These are phyloP conservation scores for Alectoris magna DNA, from an alignment of 2,797 vertebrate species.

Conservation along the genomic window DNA sequence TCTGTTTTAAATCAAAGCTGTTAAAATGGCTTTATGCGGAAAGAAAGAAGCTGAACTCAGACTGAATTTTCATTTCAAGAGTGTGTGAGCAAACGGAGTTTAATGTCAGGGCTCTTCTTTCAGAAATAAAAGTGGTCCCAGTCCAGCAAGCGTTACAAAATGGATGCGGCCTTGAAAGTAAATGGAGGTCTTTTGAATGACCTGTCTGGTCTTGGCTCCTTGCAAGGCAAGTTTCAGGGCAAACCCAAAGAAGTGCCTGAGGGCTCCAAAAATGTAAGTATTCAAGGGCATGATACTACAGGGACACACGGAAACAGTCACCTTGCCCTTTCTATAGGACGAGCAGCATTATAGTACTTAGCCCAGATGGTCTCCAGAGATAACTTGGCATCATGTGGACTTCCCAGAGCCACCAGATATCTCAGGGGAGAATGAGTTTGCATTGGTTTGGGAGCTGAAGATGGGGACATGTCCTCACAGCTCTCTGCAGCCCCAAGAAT, in stretches of 20 bases:
- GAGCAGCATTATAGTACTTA: background rate
- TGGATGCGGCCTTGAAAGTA: background rate
- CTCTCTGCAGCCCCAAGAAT: background rate
- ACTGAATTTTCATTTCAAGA: background rate
- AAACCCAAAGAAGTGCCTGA: background rate
- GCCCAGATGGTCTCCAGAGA: background rate
- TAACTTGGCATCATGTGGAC: background rate
- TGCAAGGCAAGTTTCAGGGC: background rate
- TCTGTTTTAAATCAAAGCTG: constrained; percentile 59
- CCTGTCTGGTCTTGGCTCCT: background rate
- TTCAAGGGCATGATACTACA: background rate
- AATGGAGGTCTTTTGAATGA: background rate
- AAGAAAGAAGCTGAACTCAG: background rate
- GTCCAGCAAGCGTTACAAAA: background rate
- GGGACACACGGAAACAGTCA: background rate
- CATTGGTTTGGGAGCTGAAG: background rate
- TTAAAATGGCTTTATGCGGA: constrained; percentile 20
- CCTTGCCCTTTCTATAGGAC: background rate
- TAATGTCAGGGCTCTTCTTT: background rate
- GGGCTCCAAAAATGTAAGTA: background rate
- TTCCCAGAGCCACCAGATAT: background rate
- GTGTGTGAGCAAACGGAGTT: background rate
- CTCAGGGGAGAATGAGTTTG: background rate
- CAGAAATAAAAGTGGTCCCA: background rate
- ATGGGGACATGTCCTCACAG: background rate